Conservation (phyloP, 1,140 invertebrate species). For the Zaprionus kolodkinae region DNA sequence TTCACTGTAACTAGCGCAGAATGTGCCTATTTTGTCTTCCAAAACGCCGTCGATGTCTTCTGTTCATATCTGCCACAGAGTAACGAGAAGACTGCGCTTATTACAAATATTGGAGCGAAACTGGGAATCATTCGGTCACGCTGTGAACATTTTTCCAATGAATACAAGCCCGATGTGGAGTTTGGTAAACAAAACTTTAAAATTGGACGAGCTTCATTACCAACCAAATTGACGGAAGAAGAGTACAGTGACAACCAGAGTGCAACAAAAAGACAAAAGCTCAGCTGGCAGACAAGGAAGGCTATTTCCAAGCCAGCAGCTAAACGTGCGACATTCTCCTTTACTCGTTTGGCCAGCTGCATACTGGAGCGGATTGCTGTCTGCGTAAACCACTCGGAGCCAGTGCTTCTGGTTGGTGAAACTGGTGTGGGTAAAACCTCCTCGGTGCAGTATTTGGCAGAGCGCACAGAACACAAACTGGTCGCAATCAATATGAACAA, state of each 20-base stretch:
- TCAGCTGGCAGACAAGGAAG: constrained; percentile 36
- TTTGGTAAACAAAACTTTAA: constrained; percentile 81
- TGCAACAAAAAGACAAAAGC: constrained; percentile 62
- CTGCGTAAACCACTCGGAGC: constrained; percentile 93
- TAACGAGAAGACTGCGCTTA: constrained; percentile 87
- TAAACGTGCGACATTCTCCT: constrained; percentile 89
- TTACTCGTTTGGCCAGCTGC: constrained; percentile 91
- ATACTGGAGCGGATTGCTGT: constrained; percentile 94
- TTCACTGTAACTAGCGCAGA: constrained; percentile 91
- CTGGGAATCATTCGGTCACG: constrained; percentile 93
- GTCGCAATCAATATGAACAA: constrained; percentile 99
- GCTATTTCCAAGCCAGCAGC: constrained; percentile 37
- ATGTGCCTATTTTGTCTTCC: constrained; percentile 91
- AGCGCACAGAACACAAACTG: constrained; percentile 92
- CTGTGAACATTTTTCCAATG: constrained; percentile 91
- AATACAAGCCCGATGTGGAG: constrained; percentile 91
- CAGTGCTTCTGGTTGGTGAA: constrained; percentile 98
- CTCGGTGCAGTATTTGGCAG: constrained; percentile 96
- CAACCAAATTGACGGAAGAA: constrained; percentile 59
- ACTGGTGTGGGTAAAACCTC: constrained; percentile 99
- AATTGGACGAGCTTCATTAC: constrained; percentile 86
- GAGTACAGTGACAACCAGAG: constrained; percentile 11
- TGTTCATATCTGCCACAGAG: constrained; percentile 87
- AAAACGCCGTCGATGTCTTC: constrained; percentile 97
- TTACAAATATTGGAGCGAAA: constrained; percentile 90